Base-by-base conservation (phyloP, 2,888 invertebrate genomes). In the Cryptocephalus moraei region DNA sequence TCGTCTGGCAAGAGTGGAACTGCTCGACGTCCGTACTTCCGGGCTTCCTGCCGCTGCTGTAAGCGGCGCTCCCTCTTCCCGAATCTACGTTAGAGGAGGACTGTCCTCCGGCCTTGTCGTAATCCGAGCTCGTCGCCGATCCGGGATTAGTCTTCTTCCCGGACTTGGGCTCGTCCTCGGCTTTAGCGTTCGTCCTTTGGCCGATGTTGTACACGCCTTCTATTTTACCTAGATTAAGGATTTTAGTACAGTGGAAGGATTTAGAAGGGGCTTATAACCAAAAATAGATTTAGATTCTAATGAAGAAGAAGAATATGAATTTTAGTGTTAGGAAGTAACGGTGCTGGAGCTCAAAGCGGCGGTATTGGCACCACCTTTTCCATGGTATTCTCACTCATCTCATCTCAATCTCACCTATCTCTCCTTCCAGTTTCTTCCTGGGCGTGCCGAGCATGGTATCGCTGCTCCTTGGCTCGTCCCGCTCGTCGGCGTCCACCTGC, bases 31-130 rank as follows among this genome's bases (percentile, higher is more conserved):
- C 79, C 33, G 69, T 60, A 8, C 73, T 68, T 41, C 47, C 54
- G 39, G 79, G 79, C 59, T 81, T 71, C 52, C 84, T 70, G 2
- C 84, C 85, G 61, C 85, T 86, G 36, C 85, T 85, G 67, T 86
- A 86, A 40, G 85, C 84, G 8, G 85, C 86, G 63, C 86, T 86
- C n/a, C 86, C 86, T 55, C 86, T 73, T 12, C 86, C 86, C 0
- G 86, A 86, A 67, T 87, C 86, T 14, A 84, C 84, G 63, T 86
- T 85, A 0, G 84, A 85, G 1, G 75, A 75, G 9, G 82, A 83
- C 55, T 82, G 83, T 4, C 84, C 83, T 6, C 84, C 83, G 43
- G 82, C 77, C 66, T 85, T 86, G 64, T 86, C 85, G 61, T 85
- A 86, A 69, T 86, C 86, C 63, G 81, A 81, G 65, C 81, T 81